Conservation (phyloP, 2,888 invertebrate genomes). For the Theristus sp. region DNA sequence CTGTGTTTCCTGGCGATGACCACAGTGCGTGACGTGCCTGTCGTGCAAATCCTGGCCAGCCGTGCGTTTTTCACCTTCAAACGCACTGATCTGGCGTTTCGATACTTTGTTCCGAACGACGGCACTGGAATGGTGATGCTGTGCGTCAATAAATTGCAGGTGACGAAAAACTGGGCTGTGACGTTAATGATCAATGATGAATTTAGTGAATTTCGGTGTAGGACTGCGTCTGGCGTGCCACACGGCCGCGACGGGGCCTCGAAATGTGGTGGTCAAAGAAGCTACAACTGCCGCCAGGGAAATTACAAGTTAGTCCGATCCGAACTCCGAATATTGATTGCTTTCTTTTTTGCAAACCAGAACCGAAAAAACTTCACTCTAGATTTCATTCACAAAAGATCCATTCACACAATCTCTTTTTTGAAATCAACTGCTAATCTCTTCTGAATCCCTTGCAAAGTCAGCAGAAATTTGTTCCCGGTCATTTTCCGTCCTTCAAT, state of each 20-base stretch:
- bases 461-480: neutral
- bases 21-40: neutral
- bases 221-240: neutral
- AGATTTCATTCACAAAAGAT: too few species aligned
- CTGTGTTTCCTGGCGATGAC: neutral
- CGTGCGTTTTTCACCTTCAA: neutral
- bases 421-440: too few species aligned
- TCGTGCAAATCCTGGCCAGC: neutral
- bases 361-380: too few species aligned
- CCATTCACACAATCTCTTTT: too few species aligned
- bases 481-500: too few species aligned
- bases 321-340: too few species aligned
- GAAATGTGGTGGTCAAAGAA: neutral
- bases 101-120: neutral
- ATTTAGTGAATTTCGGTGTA: neutral
- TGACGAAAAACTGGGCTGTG: neutral
- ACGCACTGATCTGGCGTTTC: neutral
- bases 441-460: neutral
- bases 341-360: too few species aligned
- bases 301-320: neutral
- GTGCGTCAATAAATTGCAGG: neutral
- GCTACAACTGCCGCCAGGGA: neutral
- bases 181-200: neutral
- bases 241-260: neutral
- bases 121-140: neutral